Evolutionary conservation across 2,797 vertebrate species (phyloP), one percentile per base, ranked within the genome.

Genomic region (Alcedo quadribrachys): DNA sequence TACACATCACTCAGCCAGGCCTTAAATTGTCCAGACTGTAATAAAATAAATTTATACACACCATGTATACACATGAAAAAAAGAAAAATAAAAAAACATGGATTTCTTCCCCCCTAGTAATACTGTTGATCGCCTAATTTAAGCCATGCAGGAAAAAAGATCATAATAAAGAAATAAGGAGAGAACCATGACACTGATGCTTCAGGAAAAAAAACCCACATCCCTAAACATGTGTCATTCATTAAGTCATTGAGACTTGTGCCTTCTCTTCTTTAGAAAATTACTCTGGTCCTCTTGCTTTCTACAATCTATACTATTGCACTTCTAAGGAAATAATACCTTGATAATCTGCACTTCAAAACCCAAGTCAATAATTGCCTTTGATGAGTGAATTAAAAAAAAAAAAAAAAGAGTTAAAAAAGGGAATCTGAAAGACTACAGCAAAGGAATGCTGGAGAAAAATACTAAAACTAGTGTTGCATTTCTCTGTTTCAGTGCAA

Each of bases 341-440:
- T 96, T 90, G 89, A 95, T 91, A 96, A 95, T 97, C 90, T 96
- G 81, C 92, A 95, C 94, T 96, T 92, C 87, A 96, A 92, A 96
- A 91, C 87, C 85, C 85, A 80, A 96, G 89, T 94, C 91, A 96
- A 82, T 96, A 95, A 93, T 93, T 95, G 69, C 86, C 74, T 94
- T 68, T 91, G 85, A 94, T 92, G 84, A 91, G 12, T 85, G 83
- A 73, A 79, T 10, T 2, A 6, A 60, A 19, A 40, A 74, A 6
- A 71, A 40, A 42, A n/a, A 21, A 11, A 51, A 82, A 21, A 43
- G 21, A 27, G 25, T 50, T 22, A 12, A 46, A 46, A 80, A 66
- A 68, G 69, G 42, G 67, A 58, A 88, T 68, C 85, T 92, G 74
- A 85, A 90, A 96, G 82, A 30, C 61, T 87, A 40, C 50, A 88